Evolutionary conservation across 1,140 invertebrate genomes (phyloP), one percentile per base, ranked within the genome.

Genomic region (Hylaeus anthracinus): DNA sequence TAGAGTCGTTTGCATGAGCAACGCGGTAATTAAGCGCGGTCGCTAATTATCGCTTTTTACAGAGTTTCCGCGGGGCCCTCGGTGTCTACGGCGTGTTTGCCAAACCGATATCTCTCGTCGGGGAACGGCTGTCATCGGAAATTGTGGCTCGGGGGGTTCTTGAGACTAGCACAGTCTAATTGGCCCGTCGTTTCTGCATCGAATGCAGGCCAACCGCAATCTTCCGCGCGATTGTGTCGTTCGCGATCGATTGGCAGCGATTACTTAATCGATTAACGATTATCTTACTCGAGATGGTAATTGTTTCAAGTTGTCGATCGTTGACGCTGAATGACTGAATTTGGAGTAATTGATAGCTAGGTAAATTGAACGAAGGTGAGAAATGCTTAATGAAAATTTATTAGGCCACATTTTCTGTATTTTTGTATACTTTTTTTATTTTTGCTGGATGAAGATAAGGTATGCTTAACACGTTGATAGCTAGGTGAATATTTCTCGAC

Each of bases 1-100:
- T 10, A 41, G 9, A 70, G 48, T 86, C 83, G 60, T 86, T 85
- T 86, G 81, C 84, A 86, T 80, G 72, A 56, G 67, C 66, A 64
- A 85, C 77, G 56, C 26, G 80, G 55, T 65, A 69, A 83, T 86
- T 86, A 83, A 86, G 60, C 41, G 70, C 79, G 51, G 51, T 45
- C 71, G 58, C 51, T 82, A 79, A 82, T 86, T 79, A 69, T 45
- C 65, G 60, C 45, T 63, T 66, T 15, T 48, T 48, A n/a, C 8
- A n/a, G n/a, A 64, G 15, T 56, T 64, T 72, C 72, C 61, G 53
- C 58, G 53, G 55, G 26, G 56, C 10, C 43, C 15, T 10, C 64
- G 10, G 26, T 39, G 43, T 66, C 55, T 10, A 51, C 5, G 37
- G 15, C 26, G 58, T 72, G 70, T 72, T 56, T 72, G 26, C 51